Conservation (phyloP, 2,113 vertebrate species). For the Osmerus mordax region DNA sequence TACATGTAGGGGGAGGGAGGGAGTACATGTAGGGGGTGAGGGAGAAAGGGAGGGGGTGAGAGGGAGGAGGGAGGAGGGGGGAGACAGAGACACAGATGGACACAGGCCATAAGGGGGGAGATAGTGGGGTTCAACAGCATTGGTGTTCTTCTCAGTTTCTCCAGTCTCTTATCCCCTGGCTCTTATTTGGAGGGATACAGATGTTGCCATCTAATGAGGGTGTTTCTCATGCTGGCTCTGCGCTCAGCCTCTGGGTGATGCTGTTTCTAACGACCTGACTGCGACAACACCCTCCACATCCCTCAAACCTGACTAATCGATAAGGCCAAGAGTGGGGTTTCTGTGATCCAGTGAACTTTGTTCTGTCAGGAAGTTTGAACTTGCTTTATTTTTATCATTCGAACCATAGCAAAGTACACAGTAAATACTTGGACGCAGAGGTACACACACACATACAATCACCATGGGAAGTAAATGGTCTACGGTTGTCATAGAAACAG, state of each 20-base stretch:
- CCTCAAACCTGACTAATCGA: constrained; percentile 42
- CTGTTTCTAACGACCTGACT: constrained; percentile 45
- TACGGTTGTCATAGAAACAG: constrained; percentile 73
- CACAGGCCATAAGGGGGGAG: neutral
- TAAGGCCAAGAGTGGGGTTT: constrained; percentile 21
- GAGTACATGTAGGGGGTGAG: too few species aligned
- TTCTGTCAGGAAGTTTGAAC: constrained; percentile 11
- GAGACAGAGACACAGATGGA: constrained; percentile 3
- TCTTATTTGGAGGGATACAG: constrained; percentile 31
- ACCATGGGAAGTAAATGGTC: constrained; percentile 61
- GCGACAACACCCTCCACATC: constrained; percentile 38
- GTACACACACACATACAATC: constrained; percentile 20
- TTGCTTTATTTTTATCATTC: constrained; percentile 2
- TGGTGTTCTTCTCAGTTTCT: neutral
- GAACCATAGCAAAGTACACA: neutral
- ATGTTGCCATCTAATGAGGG: constrained; percentile 41
- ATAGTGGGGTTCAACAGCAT: neutral
- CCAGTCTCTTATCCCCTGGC: neutral
- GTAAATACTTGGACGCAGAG: neutral
- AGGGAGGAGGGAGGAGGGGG: neutral
- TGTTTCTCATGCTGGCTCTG: constrained; percentile 23
- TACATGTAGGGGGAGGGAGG: too few species aligned
- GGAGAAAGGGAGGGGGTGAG: constrained; percentile 18
- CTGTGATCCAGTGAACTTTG: constrained; percentile 11
- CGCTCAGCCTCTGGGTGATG: constrained; percentile 9